Conservation (phyloP, 2,888 invertebrate genomes). For the Chalcosyrphus nemorum region DNA sequence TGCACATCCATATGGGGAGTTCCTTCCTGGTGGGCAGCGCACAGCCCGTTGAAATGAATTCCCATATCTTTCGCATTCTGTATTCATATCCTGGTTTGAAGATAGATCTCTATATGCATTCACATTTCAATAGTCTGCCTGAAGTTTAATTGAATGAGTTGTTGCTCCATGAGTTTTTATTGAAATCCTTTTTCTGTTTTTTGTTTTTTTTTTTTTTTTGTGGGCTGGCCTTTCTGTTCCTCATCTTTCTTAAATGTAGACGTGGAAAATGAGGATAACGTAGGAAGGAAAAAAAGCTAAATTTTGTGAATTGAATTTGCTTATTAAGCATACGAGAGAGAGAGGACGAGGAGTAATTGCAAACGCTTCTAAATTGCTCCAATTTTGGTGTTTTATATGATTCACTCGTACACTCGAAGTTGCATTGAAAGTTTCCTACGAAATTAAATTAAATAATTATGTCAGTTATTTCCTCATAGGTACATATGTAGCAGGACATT, state of each 20-base stretch:
- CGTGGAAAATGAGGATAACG: neutral
- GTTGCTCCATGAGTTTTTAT: slow-evolving; percentile 62
- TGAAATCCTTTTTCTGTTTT: slow-evolving; percentile 49
- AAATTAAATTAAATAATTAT: neutral
- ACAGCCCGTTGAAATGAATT: slow-evolving; percentile 43
- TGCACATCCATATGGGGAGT: slow-evolving; percentile 54
- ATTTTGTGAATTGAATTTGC: slow-evolving; percentile 48
- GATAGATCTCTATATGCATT: slow-evolving; percentile 15
- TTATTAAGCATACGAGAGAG: slow-evolving; percentile 13
- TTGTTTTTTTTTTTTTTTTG: neutral
- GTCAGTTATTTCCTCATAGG: too few species aligned
- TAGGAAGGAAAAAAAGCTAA: neutral
- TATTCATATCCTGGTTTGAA: slow-evolving; percentile 17
- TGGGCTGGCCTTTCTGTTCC: too few species aligned
- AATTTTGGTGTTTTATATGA: neutral
- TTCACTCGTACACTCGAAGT: neutral
- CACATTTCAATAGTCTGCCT: slow-evolving; percentile 64
- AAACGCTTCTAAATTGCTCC: slow-evolving; percentile 13
- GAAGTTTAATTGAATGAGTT: slow-evolving; percentile 71
- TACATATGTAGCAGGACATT: too few species aligned
- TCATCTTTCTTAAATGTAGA: neutral
- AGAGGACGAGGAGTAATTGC: slow-evolving; percentile 9
- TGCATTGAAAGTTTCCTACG: neutral
- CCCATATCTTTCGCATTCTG: slow-evolving; percentile 49
- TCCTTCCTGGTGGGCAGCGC: slow-evolving; percentile 43